Evolutionary conservation across 2,888 invertebrate species (phyloP).

Genomic region (Merodon equestris): DNA sequence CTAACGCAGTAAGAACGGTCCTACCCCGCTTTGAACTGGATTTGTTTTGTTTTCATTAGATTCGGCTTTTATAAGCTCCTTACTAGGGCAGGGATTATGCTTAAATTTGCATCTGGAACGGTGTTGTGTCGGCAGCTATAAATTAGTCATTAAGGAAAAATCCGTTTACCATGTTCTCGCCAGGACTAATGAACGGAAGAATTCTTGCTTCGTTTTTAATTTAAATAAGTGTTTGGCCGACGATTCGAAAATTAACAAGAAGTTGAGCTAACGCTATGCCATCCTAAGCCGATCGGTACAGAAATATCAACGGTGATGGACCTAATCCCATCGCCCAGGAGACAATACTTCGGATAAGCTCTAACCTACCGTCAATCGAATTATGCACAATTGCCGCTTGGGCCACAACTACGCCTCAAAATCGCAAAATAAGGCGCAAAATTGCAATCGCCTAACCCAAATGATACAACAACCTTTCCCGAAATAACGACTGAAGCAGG

Average conservation of each 20-base stretch:
- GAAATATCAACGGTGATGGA: too few relatives aligned
- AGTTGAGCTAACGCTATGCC: too few relatives aligned
- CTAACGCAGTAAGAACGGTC: slow-evolving; percentile 1
- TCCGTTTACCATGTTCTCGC: too few relatives aligned
- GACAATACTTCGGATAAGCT: slow-evolving; percentile 17
- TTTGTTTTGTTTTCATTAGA: slow-evolving; percentile 36
- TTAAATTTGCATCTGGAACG: not conserved
- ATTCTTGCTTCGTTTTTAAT: not conserved
- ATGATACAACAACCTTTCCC: slow-evolving; percentile 38
- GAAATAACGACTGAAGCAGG: slow-evolving; percentile 32
- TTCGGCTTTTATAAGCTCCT: slow-evolving; percentile 16
- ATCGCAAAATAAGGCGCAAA: slow-evolving; percentile 47
- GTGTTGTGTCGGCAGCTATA: not conserved
- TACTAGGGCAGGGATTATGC: slow-evolving; percentile 11
- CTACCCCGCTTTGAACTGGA: not conserved
- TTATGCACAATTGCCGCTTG: slow-evolving; percentile 52
- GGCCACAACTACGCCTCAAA: slow-evolving; percentile 1
- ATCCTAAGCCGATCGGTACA: too few relatives aligned
- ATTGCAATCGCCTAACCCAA: slow-evolving; percentile 54
- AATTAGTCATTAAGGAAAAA: slow-evolving; percentile 1
- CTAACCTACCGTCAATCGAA: slow-evolving; percentile 45
- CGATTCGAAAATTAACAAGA: not conserved
- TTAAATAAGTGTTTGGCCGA: not conserved
- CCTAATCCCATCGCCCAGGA: too few relatives aligned
- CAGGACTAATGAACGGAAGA: not conserved